Conservation (phyloP, 2,113 vertebrate species). For the Leucopsar rothschildi region DNA sequence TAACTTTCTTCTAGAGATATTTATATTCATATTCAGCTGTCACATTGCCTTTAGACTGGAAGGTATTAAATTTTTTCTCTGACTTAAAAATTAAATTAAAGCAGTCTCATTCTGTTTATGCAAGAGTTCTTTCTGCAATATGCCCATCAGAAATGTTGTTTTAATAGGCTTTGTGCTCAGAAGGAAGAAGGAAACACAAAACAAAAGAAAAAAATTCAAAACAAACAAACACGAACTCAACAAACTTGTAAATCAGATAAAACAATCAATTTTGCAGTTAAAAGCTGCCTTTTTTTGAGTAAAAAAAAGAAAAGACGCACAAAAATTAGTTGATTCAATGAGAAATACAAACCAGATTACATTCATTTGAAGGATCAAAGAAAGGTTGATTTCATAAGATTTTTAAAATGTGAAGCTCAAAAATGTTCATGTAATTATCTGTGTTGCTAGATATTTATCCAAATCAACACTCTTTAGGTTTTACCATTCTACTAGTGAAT, state of each 20-base stretch:
- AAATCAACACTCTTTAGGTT: neutral
- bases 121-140: neutral
- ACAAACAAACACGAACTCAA: neutral
- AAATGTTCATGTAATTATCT: neutral
- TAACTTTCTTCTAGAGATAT: neutral
- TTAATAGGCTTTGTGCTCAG: neutral
- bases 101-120: neutral
- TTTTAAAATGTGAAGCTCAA: neutral
- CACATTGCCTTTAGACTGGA: neutral
- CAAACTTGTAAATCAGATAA: neutral
- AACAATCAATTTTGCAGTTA: neutral
- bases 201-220: neutral
- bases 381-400: neutral
- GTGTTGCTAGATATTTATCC: neutral
- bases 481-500: neutral
- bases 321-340: neutral
- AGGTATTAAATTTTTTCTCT: neutral
- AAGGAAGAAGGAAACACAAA: neutral
- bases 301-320: neutral
- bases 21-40: neutral
- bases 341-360: neutral
- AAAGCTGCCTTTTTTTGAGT: neutral
- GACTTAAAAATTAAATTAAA: neutral
- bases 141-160: neutral
- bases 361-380: neutral